phyloP scores from a whole-genome alignment of 1,140 invertebrate species.

The Drosophila repleta region DNA sequence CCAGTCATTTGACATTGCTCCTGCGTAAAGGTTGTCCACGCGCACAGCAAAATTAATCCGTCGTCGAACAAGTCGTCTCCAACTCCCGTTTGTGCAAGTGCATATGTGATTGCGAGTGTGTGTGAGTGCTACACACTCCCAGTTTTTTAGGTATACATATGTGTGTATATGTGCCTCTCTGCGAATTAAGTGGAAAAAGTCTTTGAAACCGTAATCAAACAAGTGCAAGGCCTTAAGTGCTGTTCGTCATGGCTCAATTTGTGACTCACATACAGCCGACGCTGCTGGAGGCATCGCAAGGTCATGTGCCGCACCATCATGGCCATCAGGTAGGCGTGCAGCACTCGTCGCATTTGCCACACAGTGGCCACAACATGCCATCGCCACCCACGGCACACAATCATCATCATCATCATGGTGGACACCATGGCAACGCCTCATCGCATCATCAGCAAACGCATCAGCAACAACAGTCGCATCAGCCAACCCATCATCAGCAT shows the following conservation, averaged over 20 bases:
- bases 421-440: slow-evolving; percentile 26
- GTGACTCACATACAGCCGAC: slow-evolving; percentile 86
- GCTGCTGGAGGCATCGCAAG: slow-evolving; percentile 85
- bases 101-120: slow-evolving; percentile 14
- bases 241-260: slow-evolving; percentile 84
- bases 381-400: slow-evolving; percentile 80
- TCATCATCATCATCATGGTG: slow-evolving; percentile 71
- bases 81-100: slow-evolving; percentile 41
- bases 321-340: slow-evolving; percentile 81
- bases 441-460: slow-evolving; percentile 42
- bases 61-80: slow-evolving; percentile 33
- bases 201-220: slow-evolving; percentile 43
- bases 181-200: slow-evolving; percentile 44
- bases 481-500: slow-evolving; percentile 39
- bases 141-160: slow-evolving; percentile 60
- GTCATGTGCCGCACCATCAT: slow-evolving; percentile 84
- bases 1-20: slow-evolving; percentile 83
- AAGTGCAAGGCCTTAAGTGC: slow-evolving; percentile 56
- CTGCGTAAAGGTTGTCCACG: slow-evolving; percentile 81
- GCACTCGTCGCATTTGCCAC: slow-evolving; percentile 80
- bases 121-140: slow-evolving; percentile 44
- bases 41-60: slow-evolving; percentile 47
- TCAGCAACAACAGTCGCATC: slow-evolving; percentile 54
- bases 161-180: slow-evolving; percentile 15
- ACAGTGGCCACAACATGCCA: slow-evolving; percentile 83